Evolutionary conservation across 2,888 invertebrate genomes (phyloP).

Genomic region (Microctonus hyperodae): DNA sequence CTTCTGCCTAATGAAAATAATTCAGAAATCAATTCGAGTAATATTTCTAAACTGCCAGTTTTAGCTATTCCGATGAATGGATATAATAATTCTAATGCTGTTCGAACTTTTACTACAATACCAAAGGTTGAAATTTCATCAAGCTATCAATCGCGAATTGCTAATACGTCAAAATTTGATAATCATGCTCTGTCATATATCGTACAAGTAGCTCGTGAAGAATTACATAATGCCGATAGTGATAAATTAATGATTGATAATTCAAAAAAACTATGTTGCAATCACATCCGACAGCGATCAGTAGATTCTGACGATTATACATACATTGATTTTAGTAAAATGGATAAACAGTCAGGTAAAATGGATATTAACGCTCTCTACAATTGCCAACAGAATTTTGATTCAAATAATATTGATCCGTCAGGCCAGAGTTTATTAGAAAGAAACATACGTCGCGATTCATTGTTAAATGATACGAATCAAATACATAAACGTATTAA

Average conservation of each 20-base stretch:
- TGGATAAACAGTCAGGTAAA: neutral
- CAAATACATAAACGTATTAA: slow-evolving; percentile 51
- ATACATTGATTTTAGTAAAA: slow-evolving; percentile 52
- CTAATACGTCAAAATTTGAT: neutral
- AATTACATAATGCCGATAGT: neutral
- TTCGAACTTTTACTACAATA: neutral
- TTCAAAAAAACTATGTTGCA: neutral
- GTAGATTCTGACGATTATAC: slow-evolving; percentile 57
- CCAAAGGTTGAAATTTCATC: slow-evolving; percentile 48
- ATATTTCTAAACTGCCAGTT: neutral
- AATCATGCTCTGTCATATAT: neutral
- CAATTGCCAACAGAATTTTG: slow-evolving; percentile 25
- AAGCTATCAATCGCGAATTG: slow-evolving; percentile 44
- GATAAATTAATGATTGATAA: neutral
- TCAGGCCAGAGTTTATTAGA: slow-evolving; percentile 11
- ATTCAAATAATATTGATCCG: slow-evolving; percentile 48
- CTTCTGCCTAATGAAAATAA: neutral
- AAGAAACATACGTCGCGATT: slow-evolving; percentile 5
- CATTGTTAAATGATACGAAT: neutral
- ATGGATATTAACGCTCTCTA: slow-evolving; percentile 7
- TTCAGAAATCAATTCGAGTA: neutral
- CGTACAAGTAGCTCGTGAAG: neutral
- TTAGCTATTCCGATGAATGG: neutral
- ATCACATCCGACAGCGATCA: slow-evolving; percentile 44
- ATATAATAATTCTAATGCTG: neutral